A percentile compares a stretch with the other conserved stretches of the same genome.
These are phyloP conservation scores for Melieria picta DNA, from an alignment of 2,888 invertebrate species.

Conservation along the genomic window DNA sequence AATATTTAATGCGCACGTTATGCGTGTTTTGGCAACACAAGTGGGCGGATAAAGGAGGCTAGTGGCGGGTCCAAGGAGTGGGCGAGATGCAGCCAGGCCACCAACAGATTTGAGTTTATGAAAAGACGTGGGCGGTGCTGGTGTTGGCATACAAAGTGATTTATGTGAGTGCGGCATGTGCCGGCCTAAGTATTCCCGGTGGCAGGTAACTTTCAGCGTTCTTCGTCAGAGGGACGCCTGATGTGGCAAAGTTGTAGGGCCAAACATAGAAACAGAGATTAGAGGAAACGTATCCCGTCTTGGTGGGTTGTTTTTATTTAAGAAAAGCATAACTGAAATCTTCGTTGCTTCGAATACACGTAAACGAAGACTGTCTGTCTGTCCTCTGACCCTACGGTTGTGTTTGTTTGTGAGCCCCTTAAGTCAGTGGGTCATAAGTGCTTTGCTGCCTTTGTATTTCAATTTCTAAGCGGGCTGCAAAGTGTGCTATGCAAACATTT, in stretches of 20 bases:
- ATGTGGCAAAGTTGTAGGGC: neutral
- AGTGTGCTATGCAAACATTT: neutral
- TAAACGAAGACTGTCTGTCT: no score
- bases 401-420: no score
- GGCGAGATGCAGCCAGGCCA: no score
- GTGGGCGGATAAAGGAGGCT: neutral
- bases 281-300: no score
- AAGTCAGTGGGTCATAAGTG: slow-evolving; percentile 1
- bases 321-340: no score
- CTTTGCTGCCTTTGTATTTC: neutral
- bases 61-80: no score
- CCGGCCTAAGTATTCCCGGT: neutral
- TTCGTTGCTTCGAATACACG: no score
- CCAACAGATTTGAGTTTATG: neutral
- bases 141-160: neutral
- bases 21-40: neutral
- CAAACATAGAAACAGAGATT: no score
- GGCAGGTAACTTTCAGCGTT: neutral
- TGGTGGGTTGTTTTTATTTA: no score
- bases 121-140: neutral
- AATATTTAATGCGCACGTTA: neutral
- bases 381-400: no score
- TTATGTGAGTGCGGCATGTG: neutral
- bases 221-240: neutral
- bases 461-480: neutral